A percentile compares a stretch with the other conserved stretches of the same genome.
These are phyloP conservation scores for Gymnodraco acuticeps DNA, from an alignment of 2,797 vertebrate species.

Conservation along the genomic window DNA sequence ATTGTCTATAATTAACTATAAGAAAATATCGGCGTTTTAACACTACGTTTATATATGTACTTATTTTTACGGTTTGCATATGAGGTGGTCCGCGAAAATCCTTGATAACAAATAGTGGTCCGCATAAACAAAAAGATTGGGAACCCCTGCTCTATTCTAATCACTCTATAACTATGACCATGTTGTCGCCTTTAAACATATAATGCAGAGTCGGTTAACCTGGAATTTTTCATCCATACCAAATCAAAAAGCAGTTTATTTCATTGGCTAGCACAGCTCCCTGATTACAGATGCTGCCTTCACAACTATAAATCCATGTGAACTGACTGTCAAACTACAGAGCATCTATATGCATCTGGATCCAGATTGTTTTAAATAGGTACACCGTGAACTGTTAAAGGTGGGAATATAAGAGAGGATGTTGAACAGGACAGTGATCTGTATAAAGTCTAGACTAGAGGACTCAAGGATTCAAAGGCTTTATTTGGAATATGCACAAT, in stretches of 20 bases:
- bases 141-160: too few species aligned
- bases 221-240: not conserved
- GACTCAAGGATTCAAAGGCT: too few species aligned
- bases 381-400: not conserved
- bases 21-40: too few species aligned
- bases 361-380: not conserved
- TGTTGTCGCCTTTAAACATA: not conserved
- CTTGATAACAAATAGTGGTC: too few species aligned
- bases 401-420: not conserved
- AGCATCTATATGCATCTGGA: conserved; percentile 9
- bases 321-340: conserved; percentile 11
- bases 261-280: not conserved
- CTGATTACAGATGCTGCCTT: conserved; percentile 26
- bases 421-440: too few species aligned
- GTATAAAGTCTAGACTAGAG: too few species aligned
- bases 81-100: too few species aligned
- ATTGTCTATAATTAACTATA: too few species aligned
- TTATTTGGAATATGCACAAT: too few species aligned
- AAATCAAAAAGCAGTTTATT: not conserved
- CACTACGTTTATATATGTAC: too few species aligned
- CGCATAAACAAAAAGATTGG: too few species aligned
- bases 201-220: conserved; percentile 3
- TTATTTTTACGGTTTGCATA: too few species aligned
- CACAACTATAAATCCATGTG: conserved; percentile 16
- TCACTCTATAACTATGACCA: not conserved